These are phyloP conservation scores for Bombus waltoni DNA, from an alignment of 1,140 invertebrate genomes.

Conservation along the genomic window DNA sequence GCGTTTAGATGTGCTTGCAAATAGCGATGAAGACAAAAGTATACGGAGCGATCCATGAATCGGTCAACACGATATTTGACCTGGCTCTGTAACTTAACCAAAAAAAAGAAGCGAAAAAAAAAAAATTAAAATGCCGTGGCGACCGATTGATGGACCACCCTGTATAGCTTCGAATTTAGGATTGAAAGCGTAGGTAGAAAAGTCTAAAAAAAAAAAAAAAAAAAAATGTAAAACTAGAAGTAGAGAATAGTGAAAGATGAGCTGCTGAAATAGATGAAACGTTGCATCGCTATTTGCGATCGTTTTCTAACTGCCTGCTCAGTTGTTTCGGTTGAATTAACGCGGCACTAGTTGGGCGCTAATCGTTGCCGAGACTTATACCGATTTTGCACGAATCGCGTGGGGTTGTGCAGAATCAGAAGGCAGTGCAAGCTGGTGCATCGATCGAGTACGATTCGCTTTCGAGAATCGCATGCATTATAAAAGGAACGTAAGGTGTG, in stretches of 20 bases:
- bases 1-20: not conserved
- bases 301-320: not conserved
- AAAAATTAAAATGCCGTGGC: not conserved
- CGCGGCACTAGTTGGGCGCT: slow-evolving; percentile 43
- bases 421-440: slow-evolving; percentile 34
- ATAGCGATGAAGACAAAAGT: not conserved
- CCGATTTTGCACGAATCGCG: slow-evolving; percentile 26
- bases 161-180: not conserved
- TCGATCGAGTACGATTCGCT: slow-evolving; percentile 33
- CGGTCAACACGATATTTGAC: not conserved
- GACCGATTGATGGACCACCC: not conserved
- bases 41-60: not conserved
- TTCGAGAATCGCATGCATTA: slow-evolving; percentile 41
- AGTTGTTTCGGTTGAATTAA: slow-evolving; percentile 26
- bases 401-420: slow-evolving; percentile 1
- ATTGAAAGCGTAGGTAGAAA: not conserved
- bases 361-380: slow-evolving; percentile 18
- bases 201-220: not conserved
- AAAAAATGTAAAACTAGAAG: not conserved
- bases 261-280: no score
- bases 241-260: not conserved
- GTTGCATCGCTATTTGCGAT: not conserved
- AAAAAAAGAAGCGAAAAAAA: not conserved
- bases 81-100: not conserved
- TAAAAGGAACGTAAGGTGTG: not conserved